Conservation (phyloP, 1,140 invertebrate species). For the Bombus sibiricus region DNA sequence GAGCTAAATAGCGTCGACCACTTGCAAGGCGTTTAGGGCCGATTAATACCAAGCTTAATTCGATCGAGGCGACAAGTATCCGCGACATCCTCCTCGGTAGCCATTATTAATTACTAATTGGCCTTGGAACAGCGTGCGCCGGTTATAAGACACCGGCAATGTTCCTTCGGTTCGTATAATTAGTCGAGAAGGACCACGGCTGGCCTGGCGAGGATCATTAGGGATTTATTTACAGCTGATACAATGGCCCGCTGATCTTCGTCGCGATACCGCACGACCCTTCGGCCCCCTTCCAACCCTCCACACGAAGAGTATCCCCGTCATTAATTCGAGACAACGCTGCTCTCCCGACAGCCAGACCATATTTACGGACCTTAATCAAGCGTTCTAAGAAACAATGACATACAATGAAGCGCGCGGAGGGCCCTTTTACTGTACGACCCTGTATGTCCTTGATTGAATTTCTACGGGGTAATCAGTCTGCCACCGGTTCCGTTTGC, state of each 20-base stretch:
- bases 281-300: constrained; percentile 11
- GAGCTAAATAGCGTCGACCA: constrained; percentile 32
- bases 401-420: constrained; percentile 30
- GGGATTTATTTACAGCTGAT: constrained; percentile 70
- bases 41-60: constrained; percentile 64
- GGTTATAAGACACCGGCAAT: constrained; percentile 58
- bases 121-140: constrained; percentile 22
- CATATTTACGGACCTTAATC: constrained; percentile 63
- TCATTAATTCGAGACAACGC: constrained; percentile 55
- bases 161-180: constrained; percentile 63
- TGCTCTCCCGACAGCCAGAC: constrained; percentile 3
- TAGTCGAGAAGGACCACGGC: constrained; percentile 50
- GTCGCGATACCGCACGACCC: constrained; percentile 57
- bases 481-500: too few species aligned
- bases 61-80: constrained; percentile 63
- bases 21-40: constrained; percentile 39
- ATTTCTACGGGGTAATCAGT: constrained; percentile 10
- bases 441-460: constrained; percentile 25
- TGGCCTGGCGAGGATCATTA: constrained; percentile 62
- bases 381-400: constrained; percentile 58
- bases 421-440: neutral
- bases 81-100: constrained; percentile 45
- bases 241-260: constrained; percentile 66
- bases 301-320: constrained; percentile 31
- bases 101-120: constrained; percentile 70